Evolutionary conservation across 2,888 invertebrate genomes (phyloP), one percentile per base, ranked within the genome.

Genomic region (Tetragonula carbonaria): DNA sequence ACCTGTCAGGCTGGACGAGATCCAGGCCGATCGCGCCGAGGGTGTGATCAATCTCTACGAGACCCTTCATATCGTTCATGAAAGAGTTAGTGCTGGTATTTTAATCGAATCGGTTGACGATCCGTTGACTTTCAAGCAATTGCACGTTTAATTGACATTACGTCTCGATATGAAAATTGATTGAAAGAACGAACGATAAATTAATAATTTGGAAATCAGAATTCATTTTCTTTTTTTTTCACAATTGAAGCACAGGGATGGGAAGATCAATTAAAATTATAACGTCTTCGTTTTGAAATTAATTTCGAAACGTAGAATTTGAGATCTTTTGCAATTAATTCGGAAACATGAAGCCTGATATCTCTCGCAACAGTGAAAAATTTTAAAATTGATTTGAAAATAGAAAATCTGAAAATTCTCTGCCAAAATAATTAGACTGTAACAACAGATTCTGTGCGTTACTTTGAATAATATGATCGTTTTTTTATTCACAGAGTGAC

Each of bases 31-130:
- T 63, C 13, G 59, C 66, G 5, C 38, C 14, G 28, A 33, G 45
- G 73, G 53, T 21, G 38, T 90, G 51, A 55, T 86, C 70, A 82
- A 88, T 74, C 83, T 90, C 21, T 90, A 83, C 63, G 85, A 87
- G 62, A 66, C 77, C 33, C 75, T 87, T 53, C 70, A 80, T 33
- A 71, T 79, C 13, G 68, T 88, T 59, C 85, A 85, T 14, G 83
- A 70, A 53, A 80, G 73, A 50, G 89, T 89, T n/a, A 84, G 88
- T 82, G n/a, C n/a, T 21, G 38, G n/a, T 55, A 3, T 33, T 63
- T 23, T 57, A 16, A 21, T 72, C 18, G 4, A 50, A 55, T 18
- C 33, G 33, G 14, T 59, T 23, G n/a, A 13, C 4, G 5, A 0
- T n/a, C 18, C 45, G 16, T 59, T 18, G 45, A 59, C 62, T 62